phyloP scores from a whole-genome alignment of 2,113 vertebrate genomes.

The Sterrhoptilus dennistouni region DNA sequence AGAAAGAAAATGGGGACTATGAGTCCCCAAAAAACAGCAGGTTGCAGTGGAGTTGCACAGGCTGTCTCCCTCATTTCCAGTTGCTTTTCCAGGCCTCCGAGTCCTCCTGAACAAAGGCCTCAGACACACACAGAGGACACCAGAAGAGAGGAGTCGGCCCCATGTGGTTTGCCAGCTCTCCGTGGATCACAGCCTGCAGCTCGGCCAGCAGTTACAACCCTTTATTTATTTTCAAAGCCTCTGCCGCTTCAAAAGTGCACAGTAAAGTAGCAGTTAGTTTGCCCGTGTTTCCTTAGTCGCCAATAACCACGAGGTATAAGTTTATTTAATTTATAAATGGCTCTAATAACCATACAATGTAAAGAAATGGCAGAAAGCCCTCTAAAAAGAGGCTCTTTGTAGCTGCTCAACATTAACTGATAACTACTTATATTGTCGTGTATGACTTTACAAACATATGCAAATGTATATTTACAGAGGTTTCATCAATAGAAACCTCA shows the following conservation, averaged over 20 bases:
- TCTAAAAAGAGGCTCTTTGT: neutral
- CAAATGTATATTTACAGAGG: neutral
- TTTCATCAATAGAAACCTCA: neutral
- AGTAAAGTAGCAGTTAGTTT: neutral
- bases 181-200: conserved; percentile 25
- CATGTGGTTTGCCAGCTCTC: conserved; percentile 40
- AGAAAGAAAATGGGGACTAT: neutral
- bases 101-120: conserved; percentile 40
- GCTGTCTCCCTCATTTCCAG: conserved; percentile 3
- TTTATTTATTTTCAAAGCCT: conserved; percentile 11
- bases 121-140: conserved; percentile 7
- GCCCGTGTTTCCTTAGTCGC: neutral
- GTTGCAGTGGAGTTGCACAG: neutral
- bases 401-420: neutral
- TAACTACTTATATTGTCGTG: neutral
- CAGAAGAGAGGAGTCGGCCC: conserved; percentile 29
- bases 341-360: neutral
- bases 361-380: neutral
- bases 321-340: neutral
- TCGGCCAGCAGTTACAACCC: neutral
- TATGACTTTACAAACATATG: neutral
- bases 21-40: neutral
- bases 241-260: neutral
- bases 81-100: neutral
- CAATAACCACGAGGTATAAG: neutral